Evolutionary conservation across 2,113 vertebrate species (phyloP), one percentile per base, ranked within the genome.

Genomic region (Corapipo altera): DNA sequence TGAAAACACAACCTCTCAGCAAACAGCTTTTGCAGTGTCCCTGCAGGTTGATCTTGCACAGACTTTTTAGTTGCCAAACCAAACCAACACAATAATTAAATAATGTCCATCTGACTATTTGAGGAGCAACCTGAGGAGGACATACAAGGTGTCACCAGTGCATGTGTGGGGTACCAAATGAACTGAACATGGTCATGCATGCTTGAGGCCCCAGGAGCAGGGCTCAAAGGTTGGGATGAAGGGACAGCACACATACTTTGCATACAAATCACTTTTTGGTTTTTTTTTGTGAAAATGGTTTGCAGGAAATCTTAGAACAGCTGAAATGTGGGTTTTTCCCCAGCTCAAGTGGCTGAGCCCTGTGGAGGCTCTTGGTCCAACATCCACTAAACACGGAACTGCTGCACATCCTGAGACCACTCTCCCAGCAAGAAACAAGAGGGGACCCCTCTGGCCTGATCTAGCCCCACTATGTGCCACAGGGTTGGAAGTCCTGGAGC

Each of bases 111-210:
- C 46, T 82, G 87, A 46, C 13, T 79, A 9, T 52, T 35, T 61
- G 58, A 94, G 55, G 12, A 88, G 77, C 14, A 73, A 89, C 33
- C 16, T 16, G 62, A 91, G 81, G n/a, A 85, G 57, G 66, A 30
- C 21, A 18, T 64, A 57, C 61, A 64, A 74, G 8, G 9, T 89
- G 44, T 87, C 91, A 84, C 33, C 61, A 72, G 35, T 12, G 59
- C 55, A 62, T 0, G 0, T 0, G 1, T 1, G 0, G 16, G 39
- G 5, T 64, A 41, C 27, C 1, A 2, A 72, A 82, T 0, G 2
- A 86, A 64, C 43, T 71, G 58, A 72, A 41, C 28, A 17, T 9
- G 59, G 85, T 44, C 62, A 3, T 3, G 9, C 26, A 48, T n/a
- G 18, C 8, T 46, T 2, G 2, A 57, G 18, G 19, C 9, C 11